Percentiles rank a stretch among this genome's conserved stretches.
Evolutionary conservation across 2,888 invertebrate genomes (phyloP).

Genomic region (Leucoma salicis): DNA sequence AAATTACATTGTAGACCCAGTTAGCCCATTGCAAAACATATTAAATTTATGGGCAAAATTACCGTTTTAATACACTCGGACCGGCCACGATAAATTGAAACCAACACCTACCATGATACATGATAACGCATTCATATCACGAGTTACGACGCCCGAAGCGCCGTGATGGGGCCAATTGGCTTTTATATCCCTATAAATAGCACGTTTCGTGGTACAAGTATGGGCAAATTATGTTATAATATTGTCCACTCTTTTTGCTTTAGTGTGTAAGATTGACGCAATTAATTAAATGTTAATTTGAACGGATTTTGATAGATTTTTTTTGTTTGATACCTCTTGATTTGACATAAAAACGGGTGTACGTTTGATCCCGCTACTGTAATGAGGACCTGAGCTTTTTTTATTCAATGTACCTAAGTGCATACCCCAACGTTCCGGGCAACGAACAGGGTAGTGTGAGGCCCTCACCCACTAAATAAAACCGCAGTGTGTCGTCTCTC

Average conservation of each 20-base stretch:
- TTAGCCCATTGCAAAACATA: slow-evolving; percentile 36
- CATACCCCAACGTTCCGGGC: too few species aligned
- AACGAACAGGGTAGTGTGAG: too few species aligned
- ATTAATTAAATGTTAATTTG: too few species aligned
- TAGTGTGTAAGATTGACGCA: not conserved
- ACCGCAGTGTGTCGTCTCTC: too few species aligned
- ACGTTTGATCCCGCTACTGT: too few species aligned
- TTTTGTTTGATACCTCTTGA: too few species aligned
- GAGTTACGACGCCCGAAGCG: slow-evolving; percentile 15
- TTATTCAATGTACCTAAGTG: too few species aligned
- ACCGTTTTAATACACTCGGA: slow-evolving; percentile 46
- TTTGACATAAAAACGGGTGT: too few species aligned
- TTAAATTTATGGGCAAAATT: slow-evolving; percentile 48
- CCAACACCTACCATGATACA: slow-evolving; percentile 33
- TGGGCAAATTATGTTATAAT: not conserved
- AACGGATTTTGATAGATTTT: too few species aligned
- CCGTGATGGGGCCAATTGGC: slow-evolving; percentile 28
- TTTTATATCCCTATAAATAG: slow-evolving; percentile 25
- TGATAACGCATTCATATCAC: slow-evolving; percentile 31
- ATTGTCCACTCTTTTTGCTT: not conserved
- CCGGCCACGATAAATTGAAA: slow-evolving; percentile 45
- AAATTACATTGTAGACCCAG: slow-evolving; percentile 40
- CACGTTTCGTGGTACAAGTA: slow-evolving; percentile 5
- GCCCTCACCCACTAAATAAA: too few species aligned
- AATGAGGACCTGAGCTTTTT: too few species aligned